Evolutionary conservation across 2,797 vertebrate genomes (phyloP).

Genomic region (Lithobates sylvaticus): DNA sequence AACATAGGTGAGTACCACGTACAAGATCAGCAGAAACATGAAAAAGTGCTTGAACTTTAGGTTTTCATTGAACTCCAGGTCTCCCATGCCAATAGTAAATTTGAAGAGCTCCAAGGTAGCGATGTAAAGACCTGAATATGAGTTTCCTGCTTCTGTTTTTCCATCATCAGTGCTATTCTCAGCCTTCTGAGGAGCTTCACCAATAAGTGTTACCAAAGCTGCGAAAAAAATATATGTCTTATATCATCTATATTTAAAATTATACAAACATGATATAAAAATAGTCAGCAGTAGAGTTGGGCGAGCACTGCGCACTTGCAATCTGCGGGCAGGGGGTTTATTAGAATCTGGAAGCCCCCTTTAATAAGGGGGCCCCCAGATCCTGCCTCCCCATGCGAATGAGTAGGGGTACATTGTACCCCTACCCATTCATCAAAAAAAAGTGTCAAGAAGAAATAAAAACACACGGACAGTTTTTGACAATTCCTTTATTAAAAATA

Average conservation of each 20-base stretch:
- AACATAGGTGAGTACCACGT: constrained; percentile 93
- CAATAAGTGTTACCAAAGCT: constrained; percentile 89
- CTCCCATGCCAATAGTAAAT: constrained; percentile 96
- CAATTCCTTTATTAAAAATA: no score
- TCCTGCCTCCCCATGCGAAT: no score
- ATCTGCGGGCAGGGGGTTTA: no score
- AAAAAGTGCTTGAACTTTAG: constrained; percentile 83
- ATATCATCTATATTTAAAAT: neutral
- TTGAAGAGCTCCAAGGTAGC: constrained; percentile 92
- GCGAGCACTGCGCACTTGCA: no score
- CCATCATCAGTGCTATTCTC: constrained; percentile 60
- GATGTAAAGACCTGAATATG: constrained; percentile 77
- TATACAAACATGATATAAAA: neutral
- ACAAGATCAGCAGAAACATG: constrained; percentile 87
- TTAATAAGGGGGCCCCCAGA: no score
- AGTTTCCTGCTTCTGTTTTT: constrained; percentile 54
- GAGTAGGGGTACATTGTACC: no score
- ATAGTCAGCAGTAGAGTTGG: no score
- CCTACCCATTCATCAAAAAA: no score
- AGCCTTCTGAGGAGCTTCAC: constrained; percentile 62
- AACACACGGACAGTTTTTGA: no score
- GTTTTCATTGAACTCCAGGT: constrained; percentile 88
- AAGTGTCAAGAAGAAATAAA: no score
- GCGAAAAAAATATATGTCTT: neutral
- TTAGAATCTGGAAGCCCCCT: no score